Evolutionary conservation across 2,113 vertebrate genomes (phyloP), one percentile per base, ranked within the genome.

Genomic region (Nothoprocta perdicaria): DNA sequence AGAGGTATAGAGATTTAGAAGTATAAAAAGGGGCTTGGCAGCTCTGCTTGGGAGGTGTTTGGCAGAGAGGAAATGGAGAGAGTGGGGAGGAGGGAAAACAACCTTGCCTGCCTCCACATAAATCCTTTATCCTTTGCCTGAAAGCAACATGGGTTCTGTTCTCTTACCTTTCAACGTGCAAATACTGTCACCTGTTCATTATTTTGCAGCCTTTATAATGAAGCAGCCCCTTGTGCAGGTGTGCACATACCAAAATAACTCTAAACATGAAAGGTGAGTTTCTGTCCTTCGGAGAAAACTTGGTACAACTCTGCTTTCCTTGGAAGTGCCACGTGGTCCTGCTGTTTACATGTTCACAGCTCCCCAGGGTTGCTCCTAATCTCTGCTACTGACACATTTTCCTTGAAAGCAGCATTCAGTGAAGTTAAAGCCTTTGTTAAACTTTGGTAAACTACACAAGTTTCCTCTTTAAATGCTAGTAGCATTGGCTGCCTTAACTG

Each of bases 321-420:
- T 48, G 38, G 50, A 50, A 17, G 35, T 46, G 50, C 31, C n/a
- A n/a, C 0, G 0, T 38, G 43, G n/a, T 81, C 33, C 33, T 69
- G 0, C 17, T 29, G 31, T 61, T 45, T 33, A 50, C 46, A 27
- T 60, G 26, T 31, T 63, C 16, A 8, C 45, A 27, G 53, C 33
- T 63, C 24, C 48, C 46, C 21, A 5, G 22, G 9, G 4, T 14
- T 35, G 46, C 41, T 43, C 21, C 40, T 13, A 1, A 38, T 6
- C 40, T 23, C 75, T 8, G 0, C 14, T 76, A 6, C 1, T 10
- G 27, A 15, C 27, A 9, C 12, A 2, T 3, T 4, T 58, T 60
- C 53, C 48, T 9, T 1, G 7, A n/a, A 84, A 53, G 75, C 69
- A 38, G 35, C n/a, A 1, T 12, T 7, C 5, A 3, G 12, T 19